These are phyloP conservation scores for Cyrtonyx montezumae DNA, from an alignment of 2,113 vertebrate species.

Conservation along the genomic window DNA sequence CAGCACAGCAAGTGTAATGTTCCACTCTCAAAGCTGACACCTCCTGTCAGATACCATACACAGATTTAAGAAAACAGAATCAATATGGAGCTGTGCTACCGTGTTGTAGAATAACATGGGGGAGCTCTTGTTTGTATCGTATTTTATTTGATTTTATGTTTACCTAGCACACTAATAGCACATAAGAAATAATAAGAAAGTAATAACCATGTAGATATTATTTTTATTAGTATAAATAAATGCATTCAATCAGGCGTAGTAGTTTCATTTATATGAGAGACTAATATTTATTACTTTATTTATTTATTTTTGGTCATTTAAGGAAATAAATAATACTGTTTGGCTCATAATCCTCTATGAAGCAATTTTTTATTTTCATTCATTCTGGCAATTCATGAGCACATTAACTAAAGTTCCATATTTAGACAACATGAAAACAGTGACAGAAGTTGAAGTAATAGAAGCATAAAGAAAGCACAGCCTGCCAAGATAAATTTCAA, in stretches of 20 bases:
- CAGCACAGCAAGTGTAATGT: neutral
- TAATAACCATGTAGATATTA: slow-evolving; percentile 14
- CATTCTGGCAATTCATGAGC: slow-evolving; percentile 16
- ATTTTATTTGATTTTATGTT: neutral
- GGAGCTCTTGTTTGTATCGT: neutral
- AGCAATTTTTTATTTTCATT: slow-evolving; percentile 24
- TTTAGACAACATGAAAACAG: slow-evolving; percentile 37
- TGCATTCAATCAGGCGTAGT: slow-evolving; percentile 39
- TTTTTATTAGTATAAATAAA: slow-evolving; percentile 59
- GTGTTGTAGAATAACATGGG: neutral
- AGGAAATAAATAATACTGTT: slow-evolving; percentile 31
- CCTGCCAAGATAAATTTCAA: slow-evolving; percentile 23
- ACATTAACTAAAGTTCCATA: neutral
- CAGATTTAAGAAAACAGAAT: neutral
- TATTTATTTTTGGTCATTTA: slow-evolving; percentile 38
- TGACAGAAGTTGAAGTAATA: slow-evolving; percentile 21
- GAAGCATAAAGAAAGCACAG: neutral
- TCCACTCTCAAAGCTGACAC: neutral
- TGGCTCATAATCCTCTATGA: slow-evolving; percentile 23
- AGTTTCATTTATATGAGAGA: slow-evolving; percentile 36
- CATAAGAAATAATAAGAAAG: slow-evolving; percentile 33
- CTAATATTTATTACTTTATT: slow-evolving; percentile 51
- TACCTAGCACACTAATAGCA: neutral
- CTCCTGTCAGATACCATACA: fast-evolving
- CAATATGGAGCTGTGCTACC: neutral